Evolutionary conservation across 2,113 vertebrate species (phyloP).

Genomic region (human): DNA sequence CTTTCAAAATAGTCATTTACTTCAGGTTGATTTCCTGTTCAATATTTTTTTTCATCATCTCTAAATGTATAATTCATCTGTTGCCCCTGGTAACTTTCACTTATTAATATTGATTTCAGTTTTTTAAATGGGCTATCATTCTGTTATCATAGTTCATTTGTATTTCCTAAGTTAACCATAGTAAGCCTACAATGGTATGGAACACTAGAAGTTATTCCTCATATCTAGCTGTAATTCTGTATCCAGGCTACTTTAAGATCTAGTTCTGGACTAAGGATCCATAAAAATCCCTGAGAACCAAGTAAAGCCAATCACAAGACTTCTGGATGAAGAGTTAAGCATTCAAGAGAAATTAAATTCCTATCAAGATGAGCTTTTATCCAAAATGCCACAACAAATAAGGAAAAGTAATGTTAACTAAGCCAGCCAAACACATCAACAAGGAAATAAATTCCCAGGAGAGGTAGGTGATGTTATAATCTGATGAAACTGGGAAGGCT

Average conservation of each 20-base stretch:
- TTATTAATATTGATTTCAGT: slow-evolving; percentile 21
- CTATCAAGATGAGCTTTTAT: background rate
- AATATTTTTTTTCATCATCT: background rate
- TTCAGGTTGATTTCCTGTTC: background rate
- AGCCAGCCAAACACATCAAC: slow-evolving; percentile 12
- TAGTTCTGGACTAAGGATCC: background rate
- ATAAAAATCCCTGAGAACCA: background rate
- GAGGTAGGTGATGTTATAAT: background rate
- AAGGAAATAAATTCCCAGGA: slow-evolving; percentile 1
- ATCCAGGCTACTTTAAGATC: background rate
- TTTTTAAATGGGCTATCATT: slow-evolving; percentile 1
- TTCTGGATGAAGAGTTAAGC: background rate
- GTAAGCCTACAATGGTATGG: background rate
- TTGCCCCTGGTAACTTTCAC: slow-evolving; percentile 32
- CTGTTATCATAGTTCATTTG: background rate
- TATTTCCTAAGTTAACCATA: background rate
- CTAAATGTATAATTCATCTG: slow-evolving; percentile 32
- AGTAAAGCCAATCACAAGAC: background rate
- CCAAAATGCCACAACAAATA: background rate
- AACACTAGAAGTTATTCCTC: background rate
- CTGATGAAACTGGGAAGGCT: background rate
- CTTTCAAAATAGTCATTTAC: slow-evolving; percentile 11
- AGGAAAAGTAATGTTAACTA: background rate
- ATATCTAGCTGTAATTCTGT: too few relatives aligned
- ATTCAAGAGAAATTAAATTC: slow-evolving; percentile 42